Evolutionary conservation across 2,113 vertebrate genomes (phyloP).

Genomic region (Xerus inauris): DNA sequence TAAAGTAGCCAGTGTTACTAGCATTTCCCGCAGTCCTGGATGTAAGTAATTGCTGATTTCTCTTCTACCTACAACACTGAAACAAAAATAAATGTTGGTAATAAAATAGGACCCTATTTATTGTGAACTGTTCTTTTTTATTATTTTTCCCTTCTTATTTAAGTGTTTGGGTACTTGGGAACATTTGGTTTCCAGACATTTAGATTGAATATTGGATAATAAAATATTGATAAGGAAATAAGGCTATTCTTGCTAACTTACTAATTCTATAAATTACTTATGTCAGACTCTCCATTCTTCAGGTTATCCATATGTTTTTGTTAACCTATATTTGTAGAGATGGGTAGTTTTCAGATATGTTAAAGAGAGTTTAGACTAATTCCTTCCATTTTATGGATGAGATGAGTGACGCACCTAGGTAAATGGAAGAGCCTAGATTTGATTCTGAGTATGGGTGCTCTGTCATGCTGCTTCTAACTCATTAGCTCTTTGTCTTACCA

Average conservation of each 20-base stretch:
- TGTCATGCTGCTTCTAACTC: neutral
- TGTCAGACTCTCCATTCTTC: neutral
- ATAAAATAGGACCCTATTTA: neutral
- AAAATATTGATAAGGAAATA: neutral
- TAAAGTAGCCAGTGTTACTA: neutral
- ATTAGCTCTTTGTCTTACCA: too few relatives aligned
- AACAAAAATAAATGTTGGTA: neutral
- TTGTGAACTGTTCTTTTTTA: conserved; percentile 20
- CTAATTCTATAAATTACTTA: neutral
- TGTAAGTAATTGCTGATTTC: neutral
- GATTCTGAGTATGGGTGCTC: neutral
- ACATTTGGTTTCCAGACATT: conserved; percentile 19
- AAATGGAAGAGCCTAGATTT: neutral
- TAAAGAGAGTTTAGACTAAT: neutral
- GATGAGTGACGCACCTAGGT: neutral
- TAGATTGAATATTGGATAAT: neutral
- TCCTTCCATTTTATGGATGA: neutral
- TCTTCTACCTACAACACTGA: neutral
- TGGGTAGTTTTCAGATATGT: neutral
- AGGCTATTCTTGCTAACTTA: neutral
- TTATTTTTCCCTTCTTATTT: neutral
- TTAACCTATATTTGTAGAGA: conserved; percentile 4
- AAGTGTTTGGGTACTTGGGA: neutral
- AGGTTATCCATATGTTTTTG: neutral
- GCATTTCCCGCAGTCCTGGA: neutral